Evolutionary conservation across 1,140 invertebrate species (phyloP).

Genomic region (Eupeodes corollae): DNA sequence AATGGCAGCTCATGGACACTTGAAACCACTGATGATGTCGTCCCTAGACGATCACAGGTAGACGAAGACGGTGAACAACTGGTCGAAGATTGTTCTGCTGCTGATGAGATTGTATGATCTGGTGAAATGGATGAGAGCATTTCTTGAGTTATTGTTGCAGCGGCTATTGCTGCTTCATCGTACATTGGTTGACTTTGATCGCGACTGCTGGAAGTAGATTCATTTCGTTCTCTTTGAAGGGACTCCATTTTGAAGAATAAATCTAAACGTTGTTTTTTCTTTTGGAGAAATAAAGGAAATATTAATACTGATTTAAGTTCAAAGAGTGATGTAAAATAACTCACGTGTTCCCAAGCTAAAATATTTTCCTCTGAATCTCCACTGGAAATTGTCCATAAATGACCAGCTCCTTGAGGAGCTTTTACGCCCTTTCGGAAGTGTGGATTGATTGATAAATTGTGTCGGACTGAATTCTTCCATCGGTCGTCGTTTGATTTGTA

Average conservation of each 20-base stretch:
- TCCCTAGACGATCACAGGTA: not conserved
- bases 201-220: slow-evolving; percentile 19
- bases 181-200: slow-evolving; percentile 14
- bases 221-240: slow-evolving; percentile 26
- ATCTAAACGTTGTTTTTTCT: slow-evolving; percentile 37
- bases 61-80: slow-evolving; percentile 5
- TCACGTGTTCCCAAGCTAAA: slow-evolving; percentile 36
- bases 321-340: slow-evolving; percentile 4
- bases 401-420: slow-evolving; percentile 70
- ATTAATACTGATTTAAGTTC: not conserved
- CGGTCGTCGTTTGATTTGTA: slow-evolving; percentile 78
- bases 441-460: slow-evolving; percentile 80
- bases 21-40: slow-evolving; percentile 3
- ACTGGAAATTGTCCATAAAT: slow-evolving; percentile 71
- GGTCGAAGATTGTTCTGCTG: slow-evolving; percentile 4
- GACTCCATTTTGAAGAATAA: slow-evolving; percentile 38
- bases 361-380: slow-evolving; percentile 40
- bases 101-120: not conserved
- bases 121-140: slow-evolving; percentile 15
- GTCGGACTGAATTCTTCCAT: slow-evolving; percentile 82
- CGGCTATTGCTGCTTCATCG: slow-evolving; percentile 29
- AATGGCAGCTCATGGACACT: slow-evolving; percentile 18
- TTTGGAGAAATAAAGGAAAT: not conserved
- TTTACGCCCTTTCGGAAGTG: slow-evolving; percentile 78
- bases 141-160: slow-evolving; percentile 25